These are phyloP conservation scores for Arctopsyche grandis DNA, from an alignment of 1,140 invertebrate genomes.

Conservation along the genomic window DNA sequence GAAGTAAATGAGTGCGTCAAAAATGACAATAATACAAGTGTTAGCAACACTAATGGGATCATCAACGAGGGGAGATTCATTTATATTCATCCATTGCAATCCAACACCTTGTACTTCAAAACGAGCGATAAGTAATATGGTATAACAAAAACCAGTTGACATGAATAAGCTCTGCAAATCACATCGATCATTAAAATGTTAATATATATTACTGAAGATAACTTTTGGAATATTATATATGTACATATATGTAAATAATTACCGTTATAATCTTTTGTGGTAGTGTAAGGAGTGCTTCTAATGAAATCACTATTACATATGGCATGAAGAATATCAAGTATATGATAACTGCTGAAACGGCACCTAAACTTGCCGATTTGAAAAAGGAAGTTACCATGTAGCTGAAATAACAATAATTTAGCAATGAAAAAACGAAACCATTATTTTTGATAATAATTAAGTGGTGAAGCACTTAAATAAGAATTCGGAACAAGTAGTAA, in stretches of 20 bases:
- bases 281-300: conserved; percentile 68
- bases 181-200: background rate
- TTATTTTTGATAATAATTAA: no score
- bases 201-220: background rate
- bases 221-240: no score
- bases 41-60: conserved; percentile 66
- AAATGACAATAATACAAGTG: conserved; percentile 61
- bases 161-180: conserved; percentile 67
- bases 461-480: no score
- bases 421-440: no score
- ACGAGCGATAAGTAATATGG: conserved; percentile 68
- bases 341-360: conserved; percentile 70
- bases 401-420: conserved; percentile 60
- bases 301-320: conserved; percentile 72
- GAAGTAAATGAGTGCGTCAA: conserved; percentile 64
- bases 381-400: conserved; percentile 76
- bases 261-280: conserved; percentile 69
- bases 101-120: conserved; percentile 70
- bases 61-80: conserved; percentile 62
- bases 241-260: no score
- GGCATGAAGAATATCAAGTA: conserved; percentile 74
- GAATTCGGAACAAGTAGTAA: no score
- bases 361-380: conserved; percentile 71
- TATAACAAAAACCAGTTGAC: conserved; percentile 74
- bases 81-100: conserved; percentile 63